Evolutionary conservation across 2,113 vertebrate genomes (phyloP).

Genomic region (Poecile atricapillus): DNA sequence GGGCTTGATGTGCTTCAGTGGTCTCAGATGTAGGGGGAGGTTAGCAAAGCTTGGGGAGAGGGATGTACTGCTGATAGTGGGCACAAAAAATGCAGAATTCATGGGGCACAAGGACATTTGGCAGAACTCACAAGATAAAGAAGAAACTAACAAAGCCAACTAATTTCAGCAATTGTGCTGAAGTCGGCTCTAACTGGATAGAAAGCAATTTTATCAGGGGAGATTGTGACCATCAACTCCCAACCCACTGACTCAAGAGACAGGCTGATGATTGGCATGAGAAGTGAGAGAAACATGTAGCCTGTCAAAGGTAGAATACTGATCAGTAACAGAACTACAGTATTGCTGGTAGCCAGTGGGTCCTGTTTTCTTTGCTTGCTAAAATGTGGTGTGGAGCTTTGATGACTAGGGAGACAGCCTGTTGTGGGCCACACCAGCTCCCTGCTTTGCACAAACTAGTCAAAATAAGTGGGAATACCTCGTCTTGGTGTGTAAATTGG

Average conservation of each 20-base stretch:
- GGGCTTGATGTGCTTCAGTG: neutral
- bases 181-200: neutral
- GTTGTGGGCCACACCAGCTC: neutral
- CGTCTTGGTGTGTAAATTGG: neutral
- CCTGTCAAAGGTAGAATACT: neutral
- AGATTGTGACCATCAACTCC: fast-evolving
- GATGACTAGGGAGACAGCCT: fast-evolving
- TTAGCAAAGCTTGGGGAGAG: neutral
- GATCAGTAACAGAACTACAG: neutral
- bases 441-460: neutral
- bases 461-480: neutral
- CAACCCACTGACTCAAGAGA: neutral
- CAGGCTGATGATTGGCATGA: neutral
- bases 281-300: neutral
- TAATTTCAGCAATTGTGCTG: neutral
- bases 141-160: neutral
- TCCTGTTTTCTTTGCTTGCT: neutral
- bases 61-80: neutral
- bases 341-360: neutral
- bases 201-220: fast-evolving
- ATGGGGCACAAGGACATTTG: neutral
- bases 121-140: neutral
- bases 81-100: neutral
- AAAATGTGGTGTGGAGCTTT: neutral
- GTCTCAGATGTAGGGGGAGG: neutral